Base-by-base conservation (phyloP, 2,113 vertebrate genomes). In the Dasypus novemcinctus region DNA sequence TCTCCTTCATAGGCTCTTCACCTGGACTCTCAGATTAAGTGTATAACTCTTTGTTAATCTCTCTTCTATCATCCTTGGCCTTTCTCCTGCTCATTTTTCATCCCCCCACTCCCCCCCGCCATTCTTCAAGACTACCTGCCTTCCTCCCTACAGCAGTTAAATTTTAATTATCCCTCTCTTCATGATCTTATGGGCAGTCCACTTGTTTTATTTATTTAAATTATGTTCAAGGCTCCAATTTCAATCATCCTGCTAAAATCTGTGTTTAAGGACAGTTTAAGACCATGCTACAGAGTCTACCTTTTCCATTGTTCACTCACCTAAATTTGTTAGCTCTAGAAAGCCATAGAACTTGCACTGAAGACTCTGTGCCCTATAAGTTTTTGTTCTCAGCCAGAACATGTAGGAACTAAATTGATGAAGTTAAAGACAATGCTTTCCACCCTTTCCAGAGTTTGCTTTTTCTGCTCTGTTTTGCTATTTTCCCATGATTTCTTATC, bases 251-350 rank as follows among this genome's bases (percentile, higher is more conserved):
- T 43, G 69, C 0, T 10, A 11, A 57, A 69, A 36, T 8, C 23
- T 9, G 3, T 6, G 11, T 7, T 1, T 8, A 33, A 31, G 27
- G 14, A 5, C 21, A 66, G 9, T 9, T 4, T 36, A 17, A 18
- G 61, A 12, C 12, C 1, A 0, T 25, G 18, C 4, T 64, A 46
- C 72, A 31, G 31, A 61, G 0, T 2, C 38, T 52, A 0, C 11
- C 33, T 74, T 31, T 38, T 2, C 59, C 41, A 2, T 12, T 23
- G 27, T 21, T 74, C 21, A 15, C 18, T 63, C 27, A 15, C 14
- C 15, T 20, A 2, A 10, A 17, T 31, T 8, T 18, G 25, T 71
- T 18, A 20, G 20, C 12, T 33, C 27, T 3, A 1, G 21, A 80
- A 54, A 18, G 17, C 5, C 17, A 11, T 7, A 57, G 29, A 33